Evolutionary conservation across 2,888 invertebrate genomes (phyloP).

Genomic region (Noctua janthina): DNA sequence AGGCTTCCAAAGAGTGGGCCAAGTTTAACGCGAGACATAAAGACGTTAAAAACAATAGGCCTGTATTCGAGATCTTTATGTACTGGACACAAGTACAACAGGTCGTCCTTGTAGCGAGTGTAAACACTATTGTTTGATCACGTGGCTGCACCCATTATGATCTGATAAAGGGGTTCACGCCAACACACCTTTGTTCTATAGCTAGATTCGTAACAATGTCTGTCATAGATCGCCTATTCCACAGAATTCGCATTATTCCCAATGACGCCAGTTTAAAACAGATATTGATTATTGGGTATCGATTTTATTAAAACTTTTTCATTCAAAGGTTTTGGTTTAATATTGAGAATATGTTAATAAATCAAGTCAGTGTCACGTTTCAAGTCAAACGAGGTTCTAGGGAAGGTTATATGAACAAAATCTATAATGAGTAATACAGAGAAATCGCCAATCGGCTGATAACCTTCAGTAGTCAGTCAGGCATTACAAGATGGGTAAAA

Average conservation of each 20-base stretch:
- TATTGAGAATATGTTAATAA: conserved; percentile 63
- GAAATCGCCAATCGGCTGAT: conserved; percentile 60
- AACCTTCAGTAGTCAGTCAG: conserved; percentile 67
- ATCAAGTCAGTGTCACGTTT: conserved; percentile 61
- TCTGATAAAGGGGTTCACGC: conserved; percentile 82
- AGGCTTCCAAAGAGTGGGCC: conserved; percentile 63
- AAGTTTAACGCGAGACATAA: conserved; percentile 69
- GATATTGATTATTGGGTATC: conserved; percentile 22
- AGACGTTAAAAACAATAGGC: conserved; percentile 74
- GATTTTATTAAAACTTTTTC: not conserved
- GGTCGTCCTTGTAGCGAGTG: conserved; percentile 82
- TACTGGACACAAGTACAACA: conserved; percentile 75
- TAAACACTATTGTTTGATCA: conserved; percentile 89
- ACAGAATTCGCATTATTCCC: conserved; percentile 55
- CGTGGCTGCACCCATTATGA: conserved; percentile 85
- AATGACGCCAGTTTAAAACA: conserved; percentile 28
- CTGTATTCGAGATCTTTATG: conserved; percentile 74
- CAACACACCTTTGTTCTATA: conserved; percentile 78
- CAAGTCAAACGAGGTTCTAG: conserved; percentile 67
- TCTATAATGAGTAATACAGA: conserved; percentile 57
- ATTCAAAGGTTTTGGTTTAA: conserved; percentile 27
- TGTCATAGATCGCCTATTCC: conserved; percentile 62
- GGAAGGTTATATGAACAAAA: conserved; percentile 67
- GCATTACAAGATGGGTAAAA: conserved; percentile 63
- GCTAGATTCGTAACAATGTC: conserved; percentile 66